phyloP scores from a whole-genome alignment of 2,797 vertebrate species.

The Adelosebastes latens region DNA sequence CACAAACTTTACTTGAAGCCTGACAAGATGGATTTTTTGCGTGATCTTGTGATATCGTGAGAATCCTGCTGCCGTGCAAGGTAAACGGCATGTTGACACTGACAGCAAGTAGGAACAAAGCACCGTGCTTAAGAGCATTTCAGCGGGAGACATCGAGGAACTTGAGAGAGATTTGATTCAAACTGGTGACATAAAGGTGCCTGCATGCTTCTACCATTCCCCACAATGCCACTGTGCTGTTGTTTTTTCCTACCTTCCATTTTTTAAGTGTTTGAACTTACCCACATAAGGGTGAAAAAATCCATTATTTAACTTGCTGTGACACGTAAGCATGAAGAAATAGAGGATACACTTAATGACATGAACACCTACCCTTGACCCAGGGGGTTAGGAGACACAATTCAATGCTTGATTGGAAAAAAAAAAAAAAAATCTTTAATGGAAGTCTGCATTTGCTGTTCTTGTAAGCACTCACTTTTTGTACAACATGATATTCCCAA shows the following conservation, averaged over 20 bases:
- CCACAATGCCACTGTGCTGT: not conserved
- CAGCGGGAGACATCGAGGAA: not conserved
- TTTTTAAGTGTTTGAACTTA: not conserved
- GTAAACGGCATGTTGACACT: not conserved
- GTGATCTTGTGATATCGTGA: not conserved
- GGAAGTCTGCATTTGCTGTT: conserved; percentile 10
- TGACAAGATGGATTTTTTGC: not conserved
- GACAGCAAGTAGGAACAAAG: not conserved
- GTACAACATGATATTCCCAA: conserved; percentile 37
- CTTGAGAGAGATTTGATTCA: not conserved
- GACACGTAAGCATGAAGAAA: conserved; percentile 9
- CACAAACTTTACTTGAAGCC: not conserved
- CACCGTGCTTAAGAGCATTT: not conserved
- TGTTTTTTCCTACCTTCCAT: not conserved
- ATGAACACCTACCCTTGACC: conserved; percentile 21
- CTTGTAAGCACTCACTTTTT: conserved; percentile 20
- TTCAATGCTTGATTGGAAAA: conserved; percentile 20
- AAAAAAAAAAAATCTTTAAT: not conserved
- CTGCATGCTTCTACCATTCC: not conserved
- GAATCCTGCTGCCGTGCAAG: not conserved
- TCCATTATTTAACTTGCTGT: conserved; percentile 16
- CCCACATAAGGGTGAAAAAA: not conserved
- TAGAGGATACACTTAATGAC: not conserved
- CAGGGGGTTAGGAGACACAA: not conserved
- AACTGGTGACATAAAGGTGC: not conserved